phyloP scores from a whole-genome alignment of 1,140 invertebrate species.

The Eupeodes corollae region DNA sequence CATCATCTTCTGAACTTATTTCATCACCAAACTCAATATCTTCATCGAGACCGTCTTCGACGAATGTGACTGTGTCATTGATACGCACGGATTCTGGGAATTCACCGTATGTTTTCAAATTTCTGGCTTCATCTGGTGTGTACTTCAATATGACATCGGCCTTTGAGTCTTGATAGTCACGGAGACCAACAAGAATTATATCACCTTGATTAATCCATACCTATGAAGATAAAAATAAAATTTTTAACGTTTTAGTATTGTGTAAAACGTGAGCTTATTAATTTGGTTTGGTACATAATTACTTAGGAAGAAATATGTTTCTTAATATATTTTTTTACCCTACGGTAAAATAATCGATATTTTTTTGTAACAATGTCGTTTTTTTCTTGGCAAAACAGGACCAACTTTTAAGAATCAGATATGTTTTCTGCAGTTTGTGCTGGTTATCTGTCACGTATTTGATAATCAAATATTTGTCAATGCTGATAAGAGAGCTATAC shows the following conservation, averaged over 20 bases:
- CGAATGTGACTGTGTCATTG: conserved; percentile 87
- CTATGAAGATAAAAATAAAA: conserved; percentile 20
- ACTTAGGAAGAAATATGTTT: too few relatives aligned
- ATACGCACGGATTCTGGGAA: conserved; percentile 95
- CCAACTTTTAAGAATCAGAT: too few relatives aligned
- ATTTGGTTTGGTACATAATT: too few relatives aligned
- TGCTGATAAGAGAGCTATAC: too few relatives aligned
- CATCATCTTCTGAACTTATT: conserved; percentile 77
- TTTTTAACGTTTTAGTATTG: conserved; percentile 3
- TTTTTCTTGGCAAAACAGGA: too few relatives aligned
- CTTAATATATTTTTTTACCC: too few relatives aligned
- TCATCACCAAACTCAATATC: conserved; percentile 92
- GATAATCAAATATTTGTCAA: too few relatives aligned
- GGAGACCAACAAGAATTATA: conserved; percentile 90
- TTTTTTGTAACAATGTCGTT: too few relatives aligned
- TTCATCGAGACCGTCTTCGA: conserved; percentile 86
- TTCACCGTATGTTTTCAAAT: conserved; percentile 97
- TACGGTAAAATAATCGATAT: too few relatives aligned
- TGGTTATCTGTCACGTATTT: too few relatives aligned
- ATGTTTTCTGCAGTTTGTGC: too few relatives aligned
- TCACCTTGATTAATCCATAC: conserved; percentile 99
- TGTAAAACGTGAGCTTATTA: too few relatives aligned
- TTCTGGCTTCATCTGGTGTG: conserved; percentile 96
- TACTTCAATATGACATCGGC: conserved; percentile 99
- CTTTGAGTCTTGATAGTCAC: conserved; percentile 98